Percentiles rank a stretch among this genome's conserved stretches.
These are phyloP conservation scores for Hydropotes inermis DNA, from an alignment of 2,113 vertebrate genomes.

Conservation along the genomic window DNA sequence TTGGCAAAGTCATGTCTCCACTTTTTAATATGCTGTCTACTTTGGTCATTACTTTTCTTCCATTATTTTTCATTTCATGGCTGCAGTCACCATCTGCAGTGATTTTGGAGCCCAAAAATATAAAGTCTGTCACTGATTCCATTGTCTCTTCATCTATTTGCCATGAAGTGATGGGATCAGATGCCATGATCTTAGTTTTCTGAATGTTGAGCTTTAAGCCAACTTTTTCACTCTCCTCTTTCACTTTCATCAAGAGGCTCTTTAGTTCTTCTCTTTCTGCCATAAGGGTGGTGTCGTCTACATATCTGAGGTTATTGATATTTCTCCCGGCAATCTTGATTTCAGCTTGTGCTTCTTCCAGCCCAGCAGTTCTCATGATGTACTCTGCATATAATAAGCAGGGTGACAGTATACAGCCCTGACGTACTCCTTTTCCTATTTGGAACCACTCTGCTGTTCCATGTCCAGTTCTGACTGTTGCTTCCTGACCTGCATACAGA, in stretches of 20 bases:
- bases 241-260: not conserved
- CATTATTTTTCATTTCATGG: not conserved
- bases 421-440: not conserved
- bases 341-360: not conserved
- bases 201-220: not conserved
- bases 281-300: not conserved
- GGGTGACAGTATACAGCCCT: not conserved
- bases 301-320: not conserved
- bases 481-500: not conserved
- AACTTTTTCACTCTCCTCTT: not conserved
- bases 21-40: not conserved
- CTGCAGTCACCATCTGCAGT: not conserved
- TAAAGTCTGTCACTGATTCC: not conserved
- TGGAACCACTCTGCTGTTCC: not conserved
- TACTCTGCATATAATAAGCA: not conserved
- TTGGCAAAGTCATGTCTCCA: not conserved
- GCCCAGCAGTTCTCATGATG: accelerated
- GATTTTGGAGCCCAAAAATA: not conserved
- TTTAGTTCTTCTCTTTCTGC: not conserved
- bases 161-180: not conserved
- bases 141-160: not conserved
- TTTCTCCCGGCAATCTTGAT: not conserved
- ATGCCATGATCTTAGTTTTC: not conserved
- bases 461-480: not conserved
- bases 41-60: not conserved